These are phyloP conservation scores for Hyperoodon ampullatus DNA, from an alignment of 2,113 vertebrate genomes.

Conservation along the genomic window DNA sequence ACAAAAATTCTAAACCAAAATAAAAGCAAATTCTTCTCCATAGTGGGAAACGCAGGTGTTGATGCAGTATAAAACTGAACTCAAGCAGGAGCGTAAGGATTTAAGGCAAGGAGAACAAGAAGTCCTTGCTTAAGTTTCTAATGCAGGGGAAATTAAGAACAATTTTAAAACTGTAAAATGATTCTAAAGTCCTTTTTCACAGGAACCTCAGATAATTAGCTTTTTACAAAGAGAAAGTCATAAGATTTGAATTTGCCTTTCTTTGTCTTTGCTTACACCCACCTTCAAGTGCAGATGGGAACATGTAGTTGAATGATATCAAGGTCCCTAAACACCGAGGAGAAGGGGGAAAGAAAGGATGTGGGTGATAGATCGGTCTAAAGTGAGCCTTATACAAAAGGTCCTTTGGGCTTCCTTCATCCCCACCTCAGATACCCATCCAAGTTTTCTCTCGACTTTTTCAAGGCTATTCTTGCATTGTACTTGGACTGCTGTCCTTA, in stretches of 20 bases:
- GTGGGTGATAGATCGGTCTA: neutral
- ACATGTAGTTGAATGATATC: neutral
- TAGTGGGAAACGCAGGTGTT: neutral
- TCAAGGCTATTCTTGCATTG: neutral
- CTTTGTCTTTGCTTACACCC: neutral
- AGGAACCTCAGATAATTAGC: neutral
- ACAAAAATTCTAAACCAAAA: neutral
- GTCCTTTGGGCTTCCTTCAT: neutral
- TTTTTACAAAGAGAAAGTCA: neutral
- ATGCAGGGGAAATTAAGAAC: neutral
- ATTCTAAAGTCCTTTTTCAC: neutral
- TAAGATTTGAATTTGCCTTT: neutral
- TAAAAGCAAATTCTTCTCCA: neutral
- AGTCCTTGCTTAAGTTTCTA: neutral
- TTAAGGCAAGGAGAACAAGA: neutral
- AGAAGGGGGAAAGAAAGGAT: neutral
- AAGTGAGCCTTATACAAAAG: neutral
- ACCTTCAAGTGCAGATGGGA: neutral
- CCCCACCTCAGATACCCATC: neutral
- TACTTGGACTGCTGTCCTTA: neutral
- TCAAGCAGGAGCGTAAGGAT: neutral
- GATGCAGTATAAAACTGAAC: neutral
- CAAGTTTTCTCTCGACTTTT: neutral
- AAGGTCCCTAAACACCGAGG: neutral
- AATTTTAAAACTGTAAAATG: neutral